Percentiles rank a stretch among this genome's conserved stretches.
Evolutionary conservation across 2,113 vertebrate species (phyloP).

Genomic region (Cyprinus carpio): DNA sequence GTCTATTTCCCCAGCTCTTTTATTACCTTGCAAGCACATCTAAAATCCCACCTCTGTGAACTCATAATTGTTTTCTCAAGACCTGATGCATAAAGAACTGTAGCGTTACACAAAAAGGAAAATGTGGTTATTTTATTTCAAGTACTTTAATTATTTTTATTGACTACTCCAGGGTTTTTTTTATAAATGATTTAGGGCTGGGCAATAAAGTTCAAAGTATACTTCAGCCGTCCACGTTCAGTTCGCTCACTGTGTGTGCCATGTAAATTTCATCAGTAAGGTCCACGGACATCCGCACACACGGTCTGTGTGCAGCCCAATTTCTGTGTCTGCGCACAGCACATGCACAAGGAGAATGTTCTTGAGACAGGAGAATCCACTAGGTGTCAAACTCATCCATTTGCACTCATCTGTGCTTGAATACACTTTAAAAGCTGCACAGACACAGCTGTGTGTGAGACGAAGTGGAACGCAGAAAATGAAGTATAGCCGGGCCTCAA

Average conservation of each 20-base stretch:
- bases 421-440: neutral
- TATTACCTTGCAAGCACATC: neutral
- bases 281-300: neutral
- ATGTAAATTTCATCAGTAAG: neutral
- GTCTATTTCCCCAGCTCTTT: neutral
- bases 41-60: constrained; percentile 14
- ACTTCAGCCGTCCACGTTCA: neutral
- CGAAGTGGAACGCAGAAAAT: too few relatives aligned
- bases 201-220: neutral
- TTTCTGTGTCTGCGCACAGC: neutral
- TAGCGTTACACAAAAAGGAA: neutral
- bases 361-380: neutral
- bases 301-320: neutral
- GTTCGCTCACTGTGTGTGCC: too few relatives aligned
- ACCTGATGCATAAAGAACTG: neutral
- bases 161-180: neutral
- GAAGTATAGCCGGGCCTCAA: too few relatives aligned
- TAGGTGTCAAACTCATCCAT: neutral
- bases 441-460: neutral
- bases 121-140: neutral
- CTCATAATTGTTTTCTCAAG: neutral
- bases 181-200: neutral
- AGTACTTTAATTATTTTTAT: neutral
- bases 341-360: neutral
- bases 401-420: neutral